phyloP scores from a whole-genome alignment of 2,113 vertebrate species.

The Cochlearius cochlearius region DNA sequence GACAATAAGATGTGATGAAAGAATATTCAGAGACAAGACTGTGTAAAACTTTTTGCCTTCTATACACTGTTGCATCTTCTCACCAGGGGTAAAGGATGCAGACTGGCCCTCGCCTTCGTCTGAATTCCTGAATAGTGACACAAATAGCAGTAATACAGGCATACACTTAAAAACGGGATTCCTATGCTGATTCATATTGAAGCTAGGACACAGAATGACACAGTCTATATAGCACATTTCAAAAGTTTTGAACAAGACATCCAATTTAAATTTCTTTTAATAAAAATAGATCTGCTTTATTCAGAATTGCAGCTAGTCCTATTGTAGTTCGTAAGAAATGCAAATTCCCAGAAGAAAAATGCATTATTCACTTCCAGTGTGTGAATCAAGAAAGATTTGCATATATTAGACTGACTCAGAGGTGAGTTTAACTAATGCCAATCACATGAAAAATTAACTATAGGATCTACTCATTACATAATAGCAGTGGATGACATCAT shows the following conservation, averaged over 20 bases:
- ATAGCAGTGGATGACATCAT: background rate
- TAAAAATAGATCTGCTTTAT: constrained; percentile 24
- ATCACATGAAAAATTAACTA: background rate
- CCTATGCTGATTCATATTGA: background rate
- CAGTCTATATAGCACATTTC: background rate
- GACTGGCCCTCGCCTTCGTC: background rate
- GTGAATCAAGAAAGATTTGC: background rate
- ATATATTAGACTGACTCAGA: background rate
- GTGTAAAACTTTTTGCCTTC: background rate
- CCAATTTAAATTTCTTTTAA: constrained; percentile 3
- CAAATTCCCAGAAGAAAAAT: constrained; percentile 18
- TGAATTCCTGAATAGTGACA: background rate
- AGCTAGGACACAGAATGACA: background rate
- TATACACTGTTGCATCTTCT: background rate
- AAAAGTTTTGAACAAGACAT: background rate
- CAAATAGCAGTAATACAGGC: background rate
- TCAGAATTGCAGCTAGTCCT: background rate
- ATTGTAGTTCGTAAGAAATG: background rate
- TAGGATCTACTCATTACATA: background rate
- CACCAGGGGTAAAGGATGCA: background rate
- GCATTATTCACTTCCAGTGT: background rate
- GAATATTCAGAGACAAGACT: background rate
- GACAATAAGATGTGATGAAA: background rate
- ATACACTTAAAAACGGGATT: background rate
- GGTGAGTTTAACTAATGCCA: background rate